A percentile compares a stretch with the other conserved stretches of the same genome.
Conservation (phyloP, 2,113 vertebrate species). For the Dromas ardeola region DNA sequence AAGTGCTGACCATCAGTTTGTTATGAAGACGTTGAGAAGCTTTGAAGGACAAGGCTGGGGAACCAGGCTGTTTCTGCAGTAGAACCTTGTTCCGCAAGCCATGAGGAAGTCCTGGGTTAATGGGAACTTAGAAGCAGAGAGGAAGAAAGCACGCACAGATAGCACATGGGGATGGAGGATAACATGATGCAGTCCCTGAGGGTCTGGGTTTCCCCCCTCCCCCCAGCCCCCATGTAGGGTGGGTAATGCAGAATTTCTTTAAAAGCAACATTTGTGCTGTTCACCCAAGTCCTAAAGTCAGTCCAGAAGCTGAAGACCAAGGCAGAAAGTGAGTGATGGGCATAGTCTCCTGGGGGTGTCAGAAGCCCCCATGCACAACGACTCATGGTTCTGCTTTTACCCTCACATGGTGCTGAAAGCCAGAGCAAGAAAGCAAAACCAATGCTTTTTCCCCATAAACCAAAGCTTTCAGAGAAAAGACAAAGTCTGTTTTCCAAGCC, state of each 20-base stretch:
- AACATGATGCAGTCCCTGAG: neutral
- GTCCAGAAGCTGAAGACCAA: neutral
- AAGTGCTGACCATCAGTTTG: neutral
- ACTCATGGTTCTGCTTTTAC: neutral
- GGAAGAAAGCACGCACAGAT: neutral
- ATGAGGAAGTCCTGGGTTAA: neutral
- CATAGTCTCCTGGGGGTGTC: neutral
- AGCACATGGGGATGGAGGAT: neutral
- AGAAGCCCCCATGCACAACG: accelerated
- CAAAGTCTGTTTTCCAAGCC: neutral
- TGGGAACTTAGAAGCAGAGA: neutral
- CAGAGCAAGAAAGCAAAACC: neutral
- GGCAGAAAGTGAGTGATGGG: neutral
- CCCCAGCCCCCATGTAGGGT: neutral
- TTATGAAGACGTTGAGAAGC: accelerated
- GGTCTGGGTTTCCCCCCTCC: no score
- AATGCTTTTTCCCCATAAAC: neutral
- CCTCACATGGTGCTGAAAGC: neutral
- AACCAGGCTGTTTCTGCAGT: neutral
- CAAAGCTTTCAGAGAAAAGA: neutral
- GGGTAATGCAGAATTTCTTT: neutral
- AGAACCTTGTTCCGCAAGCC: neutral
- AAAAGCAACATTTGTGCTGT: neutral
- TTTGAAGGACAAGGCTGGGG: neutral
- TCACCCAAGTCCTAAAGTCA: neutral